These are phyloP conservation scores for Perca flavescens DNA, from an alignment of 2,113 vertebrate genomes.

Conservation along the genomic window DNA sequence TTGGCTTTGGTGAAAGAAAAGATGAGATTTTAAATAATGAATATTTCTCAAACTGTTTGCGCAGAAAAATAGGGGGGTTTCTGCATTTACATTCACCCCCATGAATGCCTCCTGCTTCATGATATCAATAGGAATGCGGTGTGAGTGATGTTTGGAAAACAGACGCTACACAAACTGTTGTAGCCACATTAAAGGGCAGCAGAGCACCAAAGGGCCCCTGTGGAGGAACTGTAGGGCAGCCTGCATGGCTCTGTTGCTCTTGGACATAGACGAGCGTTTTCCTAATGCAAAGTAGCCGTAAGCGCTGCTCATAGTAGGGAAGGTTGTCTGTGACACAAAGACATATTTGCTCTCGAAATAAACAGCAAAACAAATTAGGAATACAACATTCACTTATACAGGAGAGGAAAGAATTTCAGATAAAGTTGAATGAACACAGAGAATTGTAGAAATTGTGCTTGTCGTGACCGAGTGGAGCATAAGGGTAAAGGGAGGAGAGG, in stretches of 20 bases:
- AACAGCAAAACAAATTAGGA: slow-evolving; percentile 36
- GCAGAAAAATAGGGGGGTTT: slow-evolving; percentile 20
- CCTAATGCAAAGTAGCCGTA: slow-evolving; percentile 53
- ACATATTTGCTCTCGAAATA: slow-evolving; percentile 36
- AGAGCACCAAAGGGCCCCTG: slow-evolving; percentile 64
- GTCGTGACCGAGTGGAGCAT: neutral
- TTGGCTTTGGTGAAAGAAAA: slow-evolving; percentile 65
- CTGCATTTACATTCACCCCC: slow-evolving; percentile 67
- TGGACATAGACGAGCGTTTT: slow-evolving; percentile 27
- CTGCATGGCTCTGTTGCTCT: slow-evolving; percentile 52
- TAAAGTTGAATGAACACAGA: slow-evolving; percentile 4
- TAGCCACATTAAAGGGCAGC: slow-evolving; percentile 70
- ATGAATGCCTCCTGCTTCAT: slow-evolving; percentile 66
- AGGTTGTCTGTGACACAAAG: slow-evolving; percentile 21
- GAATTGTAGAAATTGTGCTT: neutral
- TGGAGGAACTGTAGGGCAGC: slow-evolving; percentile 64
- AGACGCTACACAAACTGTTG: slow-evolving; percentile 53
- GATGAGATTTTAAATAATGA: slow-evolving; percentile 70
- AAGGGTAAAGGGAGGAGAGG: slow-evolving; percentile 10
- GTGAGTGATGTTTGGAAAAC: slow-evolving; percentile 66
- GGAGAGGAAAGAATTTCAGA: slow-evolving; percentile 24
- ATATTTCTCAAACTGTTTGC: slow-evolving; percentile 73
- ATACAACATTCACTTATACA: slow-evolving; percentile 41
- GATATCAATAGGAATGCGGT: slow-evolving; percentile 69
- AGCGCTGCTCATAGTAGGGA: slow-evolving; percentile 30